A percentile compares a stretch with the other conserved stretches of the same genome.
Evolutionary conservation across 2,797 vertebrate species (phyloP).

Genomic region (Sebastes hubbsi): DNA sequence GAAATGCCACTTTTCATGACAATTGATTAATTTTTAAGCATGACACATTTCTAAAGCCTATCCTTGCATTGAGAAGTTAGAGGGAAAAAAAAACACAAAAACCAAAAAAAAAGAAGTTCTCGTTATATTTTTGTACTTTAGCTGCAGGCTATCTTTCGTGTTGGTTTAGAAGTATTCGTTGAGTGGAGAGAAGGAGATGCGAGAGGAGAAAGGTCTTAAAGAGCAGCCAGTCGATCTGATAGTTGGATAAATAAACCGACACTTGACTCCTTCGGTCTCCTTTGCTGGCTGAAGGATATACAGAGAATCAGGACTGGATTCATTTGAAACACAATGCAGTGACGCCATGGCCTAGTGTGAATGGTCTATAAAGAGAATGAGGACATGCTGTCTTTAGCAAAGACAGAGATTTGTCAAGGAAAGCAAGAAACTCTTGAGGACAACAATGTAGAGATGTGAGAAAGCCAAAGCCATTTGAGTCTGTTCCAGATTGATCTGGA

Average conservation of each 20-base stretch:
- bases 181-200: constrained; percentile 12
- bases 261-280: constrained; percentile 24
- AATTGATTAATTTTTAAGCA: constrained; percentile 90
- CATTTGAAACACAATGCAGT: constrained; percentile 37
- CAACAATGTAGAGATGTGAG: background rate
- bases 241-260: constrained; percentile 9
- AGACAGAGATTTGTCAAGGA: constrained; percentile 10
- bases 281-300: constrained; percentile 23
- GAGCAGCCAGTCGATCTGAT: constrained; percentile 7
- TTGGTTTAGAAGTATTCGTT: constrained; percentile 48
- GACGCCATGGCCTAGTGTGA: constrained; percentile 36
- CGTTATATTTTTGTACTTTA: constrained; percentile 96
- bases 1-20: constrained; percentile 91
- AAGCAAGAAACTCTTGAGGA: constrained; percentile 2
- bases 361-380: constrained; percentile 18
- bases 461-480: constrained; percentile 52
- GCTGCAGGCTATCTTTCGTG: constrained; percentile 77
- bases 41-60: constrained; percentile 92
- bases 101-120: constrained; percentile 72
- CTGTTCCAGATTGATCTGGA: constrained; percentile 37
- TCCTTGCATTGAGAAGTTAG: constrained; percentile 76
- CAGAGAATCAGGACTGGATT: constrained; percentile 35
- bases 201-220: constrained; percentile 11
- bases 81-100: constrained; percentile 51
- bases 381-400: constrained; percentile 24